These are phyloP conservation scores for Gavia stellata DNA, from an alignment of 2,113 vertebrate genomes.

Conservation along the genomic window DNA sequence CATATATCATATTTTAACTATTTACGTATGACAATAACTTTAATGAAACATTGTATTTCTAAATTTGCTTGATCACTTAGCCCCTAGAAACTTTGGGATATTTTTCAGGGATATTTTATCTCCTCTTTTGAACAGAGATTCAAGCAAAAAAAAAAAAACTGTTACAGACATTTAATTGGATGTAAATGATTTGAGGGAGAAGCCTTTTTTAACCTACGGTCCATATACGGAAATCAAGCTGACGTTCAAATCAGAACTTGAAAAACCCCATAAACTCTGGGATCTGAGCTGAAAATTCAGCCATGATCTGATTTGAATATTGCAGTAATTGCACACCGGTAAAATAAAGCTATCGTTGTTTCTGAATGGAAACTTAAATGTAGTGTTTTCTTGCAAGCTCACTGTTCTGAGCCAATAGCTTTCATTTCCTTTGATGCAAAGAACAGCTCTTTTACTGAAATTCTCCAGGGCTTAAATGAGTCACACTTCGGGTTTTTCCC, in stretches of 20 bases:
- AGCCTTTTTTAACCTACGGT: neutral
- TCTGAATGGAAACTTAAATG: neutral
- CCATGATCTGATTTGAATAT: neutral
- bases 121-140: neutral
- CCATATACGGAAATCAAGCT: neutral
- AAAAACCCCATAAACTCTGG: neutral
- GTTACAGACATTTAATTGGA: neutral
- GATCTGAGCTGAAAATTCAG: neutral
- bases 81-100: neutral
- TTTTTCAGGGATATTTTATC: neutral
- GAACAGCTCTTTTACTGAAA: neutral
- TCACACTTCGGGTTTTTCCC: constrained; percentile 4
- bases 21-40: neutral
- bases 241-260: neutral
- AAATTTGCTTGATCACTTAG: neutral
- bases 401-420: neutral
- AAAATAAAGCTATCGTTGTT: neutral
- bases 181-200: neutral
- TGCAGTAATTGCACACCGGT: neutral
- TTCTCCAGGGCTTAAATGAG: neutral
- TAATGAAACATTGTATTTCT: neutral
- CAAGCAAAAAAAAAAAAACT: neutral
- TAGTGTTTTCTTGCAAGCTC: neutral
- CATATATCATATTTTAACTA: neutral
- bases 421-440: neutral